phyloP scores from a whole-genome alignment of 2,888 invertebrate species.

The Limulus polyphemus region DNA sequence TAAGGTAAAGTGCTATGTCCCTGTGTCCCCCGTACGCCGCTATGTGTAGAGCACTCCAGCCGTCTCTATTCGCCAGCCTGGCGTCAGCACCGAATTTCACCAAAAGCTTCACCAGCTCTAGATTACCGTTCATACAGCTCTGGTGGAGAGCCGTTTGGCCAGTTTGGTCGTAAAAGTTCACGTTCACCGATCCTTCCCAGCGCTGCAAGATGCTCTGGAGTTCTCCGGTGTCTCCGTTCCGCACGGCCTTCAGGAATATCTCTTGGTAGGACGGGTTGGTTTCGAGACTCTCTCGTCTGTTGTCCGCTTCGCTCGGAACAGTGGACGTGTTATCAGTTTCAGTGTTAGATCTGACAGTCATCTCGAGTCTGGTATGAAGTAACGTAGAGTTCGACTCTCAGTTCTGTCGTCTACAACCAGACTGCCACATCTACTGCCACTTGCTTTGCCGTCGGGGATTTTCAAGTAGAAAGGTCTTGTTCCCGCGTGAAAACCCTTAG shows the following conservation, averaged over 20 bases:
- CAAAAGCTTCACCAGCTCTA: constrained; percentile 38
- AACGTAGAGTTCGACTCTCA: background rate
- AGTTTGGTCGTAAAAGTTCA: constrained; percentile 37
- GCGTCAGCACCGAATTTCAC: constrained; percentile 39
- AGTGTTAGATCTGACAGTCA: background rate
- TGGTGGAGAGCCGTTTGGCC: constrained; percentile 38
- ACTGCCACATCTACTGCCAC: too few relatives aligned
- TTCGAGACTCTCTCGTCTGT: constrained; percentile 16
- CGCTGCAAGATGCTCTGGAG: constrained; percentile 34
- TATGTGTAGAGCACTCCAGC: constrained; percentile 36
- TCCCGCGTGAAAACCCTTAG: constrained; percentile 6
- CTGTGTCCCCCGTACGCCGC: constrained; percentile 38
- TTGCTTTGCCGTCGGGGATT: too few relatives aligned
- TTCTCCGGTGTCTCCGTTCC: constrained; percentile 34
- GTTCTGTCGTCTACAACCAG: background rate
- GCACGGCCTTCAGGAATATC: constrained; percentile 34
- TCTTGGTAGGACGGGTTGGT: constrained; percentile 28
- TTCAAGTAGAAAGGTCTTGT: constrained; percentile 8
- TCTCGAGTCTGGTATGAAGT: background rate
- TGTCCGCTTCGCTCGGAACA: background rate
- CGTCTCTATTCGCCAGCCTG: constrained; percentile 37
- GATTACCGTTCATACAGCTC: constrained; percentile 36
- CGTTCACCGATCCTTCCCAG: constrained; percentile 34
- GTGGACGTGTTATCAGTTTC: background rate
- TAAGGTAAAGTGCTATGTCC: constrained; percentile 34